A percentile compares a stretch with the other conserved stretches of the same genome.
Evolutionary conservation across 2,797 vertebrate genomes (phyloP).

Genomic region (Momotus momota): DNA sequence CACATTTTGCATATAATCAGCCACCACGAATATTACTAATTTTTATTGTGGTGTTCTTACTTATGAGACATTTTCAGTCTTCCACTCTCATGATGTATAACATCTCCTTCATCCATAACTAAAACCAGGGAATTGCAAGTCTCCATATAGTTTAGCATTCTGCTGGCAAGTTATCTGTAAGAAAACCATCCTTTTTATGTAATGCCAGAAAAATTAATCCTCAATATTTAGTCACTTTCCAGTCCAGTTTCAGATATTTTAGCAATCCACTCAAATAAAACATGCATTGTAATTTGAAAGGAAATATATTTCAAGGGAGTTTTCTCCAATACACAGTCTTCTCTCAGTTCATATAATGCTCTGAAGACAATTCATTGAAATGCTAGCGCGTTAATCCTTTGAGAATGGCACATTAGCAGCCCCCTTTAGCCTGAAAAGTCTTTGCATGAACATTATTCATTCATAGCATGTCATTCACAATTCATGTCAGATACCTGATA

Average conservation of each 20-base stretch:
- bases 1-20: background rate
- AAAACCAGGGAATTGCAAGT: background rate
- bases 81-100: background rate
- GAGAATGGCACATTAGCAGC: background rate
- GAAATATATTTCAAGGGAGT: background rate
- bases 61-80: background rate
- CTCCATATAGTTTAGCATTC: background rate
- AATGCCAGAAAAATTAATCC: background rate
- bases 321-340: background rate
- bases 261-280: background rate
- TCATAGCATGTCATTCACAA: background rate
- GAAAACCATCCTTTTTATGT: background rate
- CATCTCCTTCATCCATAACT: background rate
- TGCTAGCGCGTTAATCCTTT: background rate
- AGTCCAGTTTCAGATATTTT: background rate
- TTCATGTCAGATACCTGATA: background rate
- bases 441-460: background rate
- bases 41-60: background rate
- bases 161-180: background rate
- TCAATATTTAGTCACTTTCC: background rate
- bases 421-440: background rate
- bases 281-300: background rate
- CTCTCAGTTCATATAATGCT: background rate
- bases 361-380: slow-evolving; percentile 1
- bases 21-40: background rate